Evolutionary conservation across 2,113 vertebrate genomes (phyloP).

Genomic region (Dicerorhinus sumatrensis): DNA sequence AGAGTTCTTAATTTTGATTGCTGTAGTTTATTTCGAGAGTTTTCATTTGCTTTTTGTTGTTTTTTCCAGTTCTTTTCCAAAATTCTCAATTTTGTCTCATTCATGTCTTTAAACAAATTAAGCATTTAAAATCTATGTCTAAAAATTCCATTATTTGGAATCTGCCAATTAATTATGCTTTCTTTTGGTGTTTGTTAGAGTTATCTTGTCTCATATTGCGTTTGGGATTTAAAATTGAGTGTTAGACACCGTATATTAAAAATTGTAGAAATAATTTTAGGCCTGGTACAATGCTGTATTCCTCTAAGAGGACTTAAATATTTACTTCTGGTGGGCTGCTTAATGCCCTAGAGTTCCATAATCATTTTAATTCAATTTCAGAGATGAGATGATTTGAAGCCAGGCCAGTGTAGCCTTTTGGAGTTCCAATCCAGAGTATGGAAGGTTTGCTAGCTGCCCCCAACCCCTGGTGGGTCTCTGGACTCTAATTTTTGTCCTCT

Average conservation of each 20-base stretch:
- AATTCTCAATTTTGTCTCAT: conserved; percentile 20
- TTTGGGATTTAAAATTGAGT: not conserved
- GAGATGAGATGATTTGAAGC: not conserved
- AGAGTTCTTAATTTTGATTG: not conserved
- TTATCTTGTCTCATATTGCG: not conserved
- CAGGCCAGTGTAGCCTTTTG: not conserved
- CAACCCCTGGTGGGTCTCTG: not conserved
- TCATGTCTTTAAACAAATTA: not conserved
- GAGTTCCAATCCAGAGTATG: not conserved
- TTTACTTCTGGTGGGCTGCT: not conserved
- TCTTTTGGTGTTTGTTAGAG: not conserved
- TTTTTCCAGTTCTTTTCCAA: not conserved
- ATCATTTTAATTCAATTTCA: not conserved
- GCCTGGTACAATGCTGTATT: not conserved
- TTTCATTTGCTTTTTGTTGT: not conserved
- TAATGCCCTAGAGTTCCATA: not conserved
- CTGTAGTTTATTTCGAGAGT: not conserved
- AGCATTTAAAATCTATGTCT: not conserved
- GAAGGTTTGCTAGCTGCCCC: not conserved
- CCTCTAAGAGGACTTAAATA: not conserved
- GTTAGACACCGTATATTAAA: not conserved
- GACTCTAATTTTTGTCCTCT: not conserved
- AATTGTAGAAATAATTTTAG: conserved; percentile 1
- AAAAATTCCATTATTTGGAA: not conserved
- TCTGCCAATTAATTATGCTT: not conserved